Base-by-base conservation (phyloP, 2,888 invertebrate species). In the Drosophila recens region DNA sequence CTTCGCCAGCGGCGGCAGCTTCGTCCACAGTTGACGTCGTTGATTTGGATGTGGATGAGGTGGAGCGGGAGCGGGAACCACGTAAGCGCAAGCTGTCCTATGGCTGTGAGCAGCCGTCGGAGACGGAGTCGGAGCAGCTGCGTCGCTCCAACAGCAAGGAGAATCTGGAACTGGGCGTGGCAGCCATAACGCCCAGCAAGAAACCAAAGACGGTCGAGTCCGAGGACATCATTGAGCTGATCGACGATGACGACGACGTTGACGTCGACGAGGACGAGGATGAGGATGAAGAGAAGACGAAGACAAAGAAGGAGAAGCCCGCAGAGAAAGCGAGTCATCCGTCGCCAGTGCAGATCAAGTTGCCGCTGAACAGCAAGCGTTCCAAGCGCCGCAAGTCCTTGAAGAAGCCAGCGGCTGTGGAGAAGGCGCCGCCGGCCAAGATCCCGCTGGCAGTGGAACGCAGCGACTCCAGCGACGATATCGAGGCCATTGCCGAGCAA, bases 11-110 rank as follows among this genome's bases (percentile, higher is more conserved):
- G 2, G 4, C 20, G 9, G 20, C 42, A 9, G 10, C 45, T 4
- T 15, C 38, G 1, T n/a, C 17, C 4, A 8, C 20, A 4, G 40
- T n/a, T n/a, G 11, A 40, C 3, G 17, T 17, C 5, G 13, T 65
- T 6, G 63, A 64, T 9, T 6, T 20, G 23, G 23, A 23, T 23
- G 23, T 62, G 43, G 79, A 48, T 6, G 49, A 52, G 0, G 69
- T 30, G 10, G 48, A 36, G 30, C 11, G 27, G 49, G 87, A 83
- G 13, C 23, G 36, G 1, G 72, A 72, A 54, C 69, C 75, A 10
- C 87, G 90, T 40, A 92, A 92, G 62, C 89, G 92, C 3, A 92
- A 91, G 57, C 72, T 92, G 10, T 91, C 92, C 1, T 91, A 83
- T 43, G 56, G 46, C 45, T 40, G 53, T 0, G 80, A 59, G 3